These are phyloP conservation scores for Zygaena filipendulae DNA, from an alignment of 2,888 invertebrate species.

Conservation along the genomic window DNA sequence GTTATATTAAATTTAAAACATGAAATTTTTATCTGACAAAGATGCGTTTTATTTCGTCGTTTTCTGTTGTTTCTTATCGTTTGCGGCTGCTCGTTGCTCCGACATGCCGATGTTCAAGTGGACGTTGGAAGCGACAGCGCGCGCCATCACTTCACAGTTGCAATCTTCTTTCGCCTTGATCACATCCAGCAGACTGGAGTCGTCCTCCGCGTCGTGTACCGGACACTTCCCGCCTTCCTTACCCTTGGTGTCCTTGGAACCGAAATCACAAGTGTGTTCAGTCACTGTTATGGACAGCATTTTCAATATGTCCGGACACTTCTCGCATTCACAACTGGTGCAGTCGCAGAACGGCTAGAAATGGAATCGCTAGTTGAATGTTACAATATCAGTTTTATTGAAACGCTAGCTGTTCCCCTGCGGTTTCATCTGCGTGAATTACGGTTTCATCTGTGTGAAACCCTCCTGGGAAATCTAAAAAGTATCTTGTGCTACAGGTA, in stretches of 20 bases:
- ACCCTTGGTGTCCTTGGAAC: constrained; percentile 6
- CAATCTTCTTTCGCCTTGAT: constrained; percentile 23
- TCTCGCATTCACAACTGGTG: constrained; percentile 20
- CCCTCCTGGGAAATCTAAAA: too few relatives aligned
- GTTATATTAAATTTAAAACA: too few relatives aligned
- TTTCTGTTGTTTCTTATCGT: too few relatives aligned
- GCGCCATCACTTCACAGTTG: constrained; percentile 28
- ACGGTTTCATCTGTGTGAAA: too few relatives aligned
- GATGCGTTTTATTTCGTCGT: too few relatives aligned
- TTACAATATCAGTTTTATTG: too few relatives aligned
- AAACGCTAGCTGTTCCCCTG: too few relatives aligned
- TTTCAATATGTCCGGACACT: constrained; percentile 29
- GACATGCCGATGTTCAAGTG: constrained; percentile 23
- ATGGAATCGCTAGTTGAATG: too few relatives aligned
- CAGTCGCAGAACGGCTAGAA: constrained; percentile 37
- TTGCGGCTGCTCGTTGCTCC: too few relatives aligned
- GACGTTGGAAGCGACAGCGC: constrained; percentile 25
- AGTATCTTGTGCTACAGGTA: too few relatives aligned
- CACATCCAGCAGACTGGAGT: constrained; percentile 20
- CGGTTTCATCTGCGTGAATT: too few relatives aligned
- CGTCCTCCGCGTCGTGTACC: constrained; percentile 5
- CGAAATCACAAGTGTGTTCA: constrained; percentile 22
- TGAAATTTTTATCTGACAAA: too few relatives aligned
- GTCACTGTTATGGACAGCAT: constrained; percentile 23
- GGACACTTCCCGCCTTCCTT: constrained; percentile 6